phyloP scores from a whole-genome alignment of 2,797 vertebrate species.

The Saxicola maurus region DNA sequence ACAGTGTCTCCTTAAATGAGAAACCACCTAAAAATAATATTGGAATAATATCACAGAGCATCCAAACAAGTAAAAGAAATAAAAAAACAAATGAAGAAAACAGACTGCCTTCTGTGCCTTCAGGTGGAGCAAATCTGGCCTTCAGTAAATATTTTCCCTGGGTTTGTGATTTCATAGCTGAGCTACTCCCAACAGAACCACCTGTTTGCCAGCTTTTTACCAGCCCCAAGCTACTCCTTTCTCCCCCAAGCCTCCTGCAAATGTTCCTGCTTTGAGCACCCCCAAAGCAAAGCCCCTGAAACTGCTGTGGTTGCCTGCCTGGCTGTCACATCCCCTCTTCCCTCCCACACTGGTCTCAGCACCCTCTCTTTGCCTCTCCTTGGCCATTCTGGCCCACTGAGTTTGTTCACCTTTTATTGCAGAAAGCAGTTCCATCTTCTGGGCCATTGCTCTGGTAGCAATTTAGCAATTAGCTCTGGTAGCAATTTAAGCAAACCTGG shows the following conservation, averaged over 20 bases:
- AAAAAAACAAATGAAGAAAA: constrained; percentile 3
- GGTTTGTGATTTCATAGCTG: constrained; percentile 9
- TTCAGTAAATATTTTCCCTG: not conserved
- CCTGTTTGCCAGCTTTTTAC: constrained; percentile 3
- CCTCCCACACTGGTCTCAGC: not conserved
- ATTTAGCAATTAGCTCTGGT: constrained; percentile 62
- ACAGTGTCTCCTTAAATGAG: not conserved
- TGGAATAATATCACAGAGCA: constrained; percentile 16
- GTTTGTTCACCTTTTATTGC: not conserved
- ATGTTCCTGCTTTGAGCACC: not conserved
- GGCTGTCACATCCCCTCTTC: not conserved
- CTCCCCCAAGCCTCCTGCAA: not conserved
- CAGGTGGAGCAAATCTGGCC: constrained; percentile 17
- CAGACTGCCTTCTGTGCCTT: constrained; percentile 10
- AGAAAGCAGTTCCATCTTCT: constrained; percentile 16
- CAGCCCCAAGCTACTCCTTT: not conserved
- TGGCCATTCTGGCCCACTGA: not conserved
- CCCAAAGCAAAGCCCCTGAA: not conserved
- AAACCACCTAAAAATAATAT: not conserved
- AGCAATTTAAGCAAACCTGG: constrained; percentile 58
- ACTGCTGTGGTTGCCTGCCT: not conserved
- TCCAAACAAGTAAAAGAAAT: constrained; percentile 26
- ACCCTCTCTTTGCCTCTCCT: not conserved
- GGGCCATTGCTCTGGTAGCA: constrained; percentile 37
- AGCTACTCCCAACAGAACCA: not conserved